Evolutionary conservation across 2,113 vertebrate species (phyloP).

Genomic region (Panthera leo): DNA sequence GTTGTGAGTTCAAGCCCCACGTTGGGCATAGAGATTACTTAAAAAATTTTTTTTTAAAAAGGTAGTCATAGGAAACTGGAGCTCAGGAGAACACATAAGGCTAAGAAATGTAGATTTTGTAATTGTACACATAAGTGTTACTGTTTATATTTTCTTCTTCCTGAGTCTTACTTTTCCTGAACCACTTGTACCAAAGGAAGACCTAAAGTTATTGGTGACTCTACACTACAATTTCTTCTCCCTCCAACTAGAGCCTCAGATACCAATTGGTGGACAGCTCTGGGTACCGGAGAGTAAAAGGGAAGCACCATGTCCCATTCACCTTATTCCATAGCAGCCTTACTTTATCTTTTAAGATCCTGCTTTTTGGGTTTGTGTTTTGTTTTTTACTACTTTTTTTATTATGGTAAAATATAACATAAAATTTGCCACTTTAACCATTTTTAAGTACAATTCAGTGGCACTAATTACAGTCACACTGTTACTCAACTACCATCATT

Average conservation of each 20-base stretch:
- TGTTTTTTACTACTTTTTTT: not conserved
- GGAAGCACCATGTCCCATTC: not conserved
- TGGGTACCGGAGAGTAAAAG: not conserved
- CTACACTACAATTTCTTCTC: constrained; percentile 24
- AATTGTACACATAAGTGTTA: not conserved
- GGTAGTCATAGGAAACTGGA: not conserved
- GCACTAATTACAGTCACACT: constrained; percentile 14
- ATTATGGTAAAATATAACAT: constrained; percentile 4
- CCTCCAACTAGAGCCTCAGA: not conserved
- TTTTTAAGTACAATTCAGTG: constrained; percentile 36
- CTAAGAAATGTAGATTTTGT: not conserved
- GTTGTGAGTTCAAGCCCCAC: not conserved
- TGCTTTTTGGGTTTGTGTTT: not conserved
- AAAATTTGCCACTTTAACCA: not conserved
- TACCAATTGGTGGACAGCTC: not conserved
- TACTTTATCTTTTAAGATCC: not conserved
- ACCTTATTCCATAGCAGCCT: not conserved
- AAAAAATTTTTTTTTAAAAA: not conserved
- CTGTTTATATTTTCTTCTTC: not conserved
- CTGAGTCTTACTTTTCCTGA: constrained; percentile 37
- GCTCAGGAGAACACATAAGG: not conserved
- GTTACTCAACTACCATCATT: not conserved
- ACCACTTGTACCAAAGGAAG: not conserved
- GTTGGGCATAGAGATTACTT: not conserved
- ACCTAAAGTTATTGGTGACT: not conserved